phyloP scores from a whole-genome alignment of 2,888 invertebrate species.

The Eurois occulta region DNA sequence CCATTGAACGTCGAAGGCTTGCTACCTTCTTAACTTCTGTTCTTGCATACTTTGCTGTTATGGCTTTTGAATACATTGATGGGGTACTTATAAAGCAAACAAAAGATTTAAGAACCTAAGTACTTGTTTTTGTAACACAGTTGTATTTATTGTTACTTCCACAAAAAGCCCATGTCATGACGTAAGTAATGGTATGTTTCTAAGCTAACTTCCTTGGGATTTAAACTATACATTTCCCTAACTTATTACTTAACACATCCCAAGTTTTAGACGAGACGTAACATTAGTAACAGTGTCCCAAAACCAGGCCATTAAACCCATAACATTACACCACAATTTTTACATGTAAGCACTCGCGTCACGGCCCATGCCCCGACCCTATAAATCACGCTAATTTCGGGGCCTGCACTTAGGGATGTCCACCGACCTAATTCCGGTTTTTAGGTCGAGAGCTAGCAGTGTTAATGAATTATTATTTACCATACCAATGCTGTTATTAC shows the following conservation, averaged over 20 bases:
- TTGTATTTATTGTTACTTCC: background rate
- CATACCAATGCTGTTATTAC: slow-evolving; percentile 80
- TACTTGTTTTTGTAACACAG: background rate
- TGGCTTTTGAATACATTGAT: background rate
- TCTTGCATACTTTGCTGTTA: background rate
- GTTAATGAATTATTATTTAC: slow-evolving; percentile 86
- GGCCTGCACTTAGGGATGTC: slow-evolving; percentile 68
- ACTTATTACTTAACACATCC: background rate
- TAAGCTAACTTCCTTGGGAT: background rate
- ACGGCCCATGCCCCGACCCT: slow-evolving; percentile 38
- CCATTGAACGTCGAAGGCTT: background rate
- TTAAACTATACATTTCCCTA: background rate
- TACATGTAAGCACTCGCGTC: slow-evolving; percentile 43
- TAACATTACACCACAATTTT: slow-evolving; percentile 47
- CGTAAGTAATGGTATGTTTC: background rate
- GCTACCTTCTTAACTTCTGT: background rate
- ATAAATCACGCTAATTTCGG: slow-evolving; percentile 71
- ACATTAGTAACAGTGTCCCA: slow-evolving; percentile 1
- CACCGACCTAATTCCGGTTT: slow-evolving; percentile 79
- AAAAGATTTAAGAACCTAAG: background rate
- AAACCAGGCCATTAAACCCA: slow-evolving; percentile 34
- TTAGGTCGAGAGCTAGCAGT: slow-evolving; percentile 79
- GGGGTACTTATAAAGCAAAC: background rate
- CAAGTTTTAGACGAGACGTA: background rate
- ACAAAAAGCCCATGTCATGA: background rate